A percentile compares a stretch with the other conserved stretches of the same genome.
Conservation (phyloP, 2,113 vertebrate species). For the Monarcha castaneiventris region DNA sequence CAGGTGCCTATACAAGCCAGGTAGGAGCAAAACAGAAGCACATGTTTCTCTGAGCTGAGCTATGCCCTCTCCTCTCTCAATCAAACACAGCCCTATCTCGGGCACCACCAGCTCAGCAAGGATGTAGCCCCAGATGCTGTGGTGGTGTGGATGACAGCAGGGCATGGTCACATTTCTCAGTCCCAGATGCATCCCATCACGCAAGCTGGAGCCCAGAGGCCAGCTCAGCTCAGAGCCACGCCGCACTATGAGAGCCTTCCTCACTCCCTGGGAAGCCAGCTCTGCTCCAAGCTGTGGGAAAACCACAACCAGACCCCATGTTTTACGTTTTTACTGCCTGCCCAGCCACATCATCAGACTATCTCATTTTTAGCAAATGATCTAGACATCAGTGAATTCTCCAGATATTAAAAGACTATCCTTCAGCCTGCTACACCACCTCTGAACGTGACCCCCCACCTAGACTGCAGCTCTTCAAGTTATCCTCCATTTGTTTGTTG, state of each 20-base stretch:
- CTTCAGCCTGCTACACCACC: background rate
- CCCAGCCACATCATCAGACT: background rate
- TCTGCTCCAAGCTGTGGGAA: background rate
- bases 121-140: background rate
- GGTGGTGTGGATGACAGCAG: background rate
- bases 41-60: background rate
- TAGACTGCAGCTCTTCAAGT: slow-evolving; percentile 48
- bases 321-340: background rate
- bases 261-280: background rate
- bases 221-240: background rate
- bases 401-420: background rate
- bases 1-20: background rate
- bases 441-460: slow-evolving; percentile 38
- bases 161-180: background rate
- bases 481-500: slow-evolving; percentile 68
- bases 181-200: background rate
- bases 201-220: background rate
- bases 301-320: background rate
- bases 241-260: rapidly evolving
- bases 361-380: background rate
- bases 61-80: background rate
- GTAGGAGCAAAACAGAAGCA: background rate
- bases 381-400: slow-evolving; percentile 6
- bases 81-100: background rate
- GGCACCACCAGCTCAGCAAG: background rate